These are phyloP conservation scores for Malurus melanocephalus DNA, from an alignment of 2,113 vertebrate genomes.

Conservation along the genomic window DNA sequence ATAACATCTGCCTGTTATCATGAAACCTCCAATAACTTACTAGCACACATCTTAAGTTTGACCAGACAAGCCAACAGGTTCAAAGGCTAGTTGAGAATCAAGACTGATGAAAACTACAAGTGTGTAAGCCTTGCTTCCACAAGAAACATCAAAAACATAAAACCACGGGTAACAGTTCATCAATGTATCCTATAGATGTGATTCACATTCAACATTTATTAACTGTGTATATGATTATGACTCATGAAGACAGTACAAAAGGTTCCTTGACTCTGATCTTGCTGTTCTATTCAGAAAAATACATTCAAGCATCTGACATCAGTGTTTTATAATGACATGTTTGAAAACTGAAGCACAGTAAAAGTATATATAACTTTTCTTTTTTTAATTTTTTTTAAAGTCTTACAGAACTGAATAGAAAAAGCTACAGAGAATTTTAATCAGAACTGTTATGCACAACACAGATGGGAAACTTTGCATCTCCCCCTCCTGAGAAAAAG, in stretches of 20 bases:
- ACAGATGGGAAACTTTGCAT: neutral
- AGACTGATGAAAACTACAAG: neutral
- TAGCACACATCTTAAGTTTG: neutral
- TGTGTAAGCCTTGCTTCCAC: neutral
- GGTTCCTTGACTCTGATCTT: neutral
- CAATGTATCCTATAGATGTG: neutral
- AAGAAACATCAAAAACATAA: neutral
- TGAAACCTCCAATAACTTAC: neutral
- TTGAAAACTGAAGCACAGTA: constrained; percentile 6
- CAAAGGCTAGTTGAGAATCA: neutral
- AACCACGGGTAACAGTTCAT: neutral
- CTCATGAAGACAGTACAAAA: constrained; percentile 25
- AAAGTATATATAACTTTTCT: neutral
- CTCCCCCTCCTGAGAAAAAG: neutral
- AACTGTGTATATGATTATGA: constrained; percentile 13
- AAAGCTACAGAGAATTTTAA: neutral
- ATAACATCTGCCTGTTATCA: neutral
- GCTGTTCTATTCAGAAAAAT: constrained; percentile 5
- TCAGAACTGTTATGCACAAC: neutral
- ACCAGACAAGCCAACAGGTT: neutral
- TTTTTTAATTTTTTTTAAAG: neutral
- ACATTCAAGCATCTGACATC: neutral
- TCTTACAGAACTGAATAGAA: neutral
- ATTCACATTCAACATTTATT: constrained; percentile 14
- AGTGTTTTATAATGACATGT: neutral